phyloP scores from a whole-genome alignment of 2,797 vertebrate species.

The Platyrinchus mystaceus region DNA sequence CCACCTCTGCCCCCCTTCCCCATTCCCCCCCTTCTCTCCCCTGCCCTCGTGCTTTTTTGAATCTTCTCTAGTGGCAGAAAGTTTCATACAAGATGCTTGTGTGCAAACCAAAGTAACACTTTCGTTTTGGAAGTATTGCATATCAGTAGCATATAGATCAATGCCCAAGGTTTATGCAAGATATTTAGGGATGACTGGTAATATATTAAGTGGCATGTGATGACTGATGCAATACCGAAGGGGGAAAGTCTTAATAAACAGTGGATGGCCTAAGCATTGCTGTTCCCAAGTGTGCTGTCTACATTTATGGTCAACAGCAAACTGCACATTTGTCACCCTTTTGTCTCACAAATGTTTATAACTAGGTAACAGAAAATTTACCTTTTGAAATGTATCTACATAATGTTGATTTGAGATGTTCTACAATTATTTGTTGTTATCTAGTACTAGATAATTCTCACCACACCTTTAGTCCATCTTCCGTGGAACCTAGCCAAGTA shows the following conservation, averaged over 20 bases:
- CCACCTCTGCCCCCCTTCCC: fast-evolving
- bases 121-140: not conserved
- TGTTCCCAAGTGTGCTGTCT: not conserved
- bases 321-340: not conserved
- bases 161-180: not conserved
- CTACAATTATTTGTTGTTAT: not conserved
- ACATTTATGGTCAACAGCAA: not conserved
- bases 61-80: not conserved
- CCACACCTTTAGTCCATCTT: not conserved
- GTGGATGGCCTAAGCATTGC: not conserved
- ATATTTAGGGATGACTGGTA: not conserved
- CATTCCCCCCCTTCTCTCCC: not conserved
- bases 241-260: not conserved
- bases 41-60: not conserved
- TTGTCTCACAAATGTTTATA: not conserved
- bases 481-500: not conserved
- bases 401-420: constrained; percentile 4
- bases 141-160: not conserved
- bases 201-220: not conserved
- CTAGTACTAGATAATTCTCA: not conserved
- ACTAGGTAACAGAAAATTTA: not conserved
- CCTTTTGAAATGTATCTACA: not conserved
- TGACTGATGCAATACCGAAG: not conserved
- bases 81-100: not conserved
- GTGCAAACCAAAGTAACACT: not conserved